Base-by-base conservation (phyloP, 1,140 invertebrate species). In the Drosophila arawakana region DNA sequence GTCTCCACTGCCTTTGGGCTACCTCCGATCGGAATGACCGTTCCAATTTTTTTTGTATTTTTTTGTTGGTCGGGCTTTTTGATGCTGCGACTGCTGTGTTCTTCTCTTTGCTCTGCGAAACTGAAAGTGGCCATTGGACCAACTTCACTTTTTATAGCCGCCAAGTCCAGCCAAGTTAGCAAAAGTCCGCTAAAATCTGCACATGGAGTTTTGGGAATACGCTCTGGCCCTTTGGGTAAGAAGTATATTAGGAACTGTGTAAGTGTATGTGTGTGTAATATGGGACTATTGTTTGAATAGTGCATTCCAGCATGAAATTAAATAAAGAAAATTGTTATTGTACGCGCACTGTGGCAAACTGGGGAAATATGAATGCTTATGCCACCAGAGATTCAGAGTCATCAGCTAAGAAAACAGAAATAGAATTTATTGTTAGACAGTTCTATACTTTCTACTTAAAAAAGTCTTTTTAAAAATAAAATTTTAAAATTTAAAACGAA, bases 261-360 rank as follows among this genome's bases (percentile, higher is more conserved):
- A 30, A 25, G 59, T 25, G 52, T 63, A 55, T 59, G 46, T 52
- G 39, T n/a, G 39, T 6, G 25, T 52, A 11, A 41, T 39, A 11
- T 72, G 13, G 49, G 49, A 39, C 65, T 37, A 80, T 88, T 91
- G 89, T 91, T 91, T 91, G 77, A 41, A 55, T 69, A 74, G 60
- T 39, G 79, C 81, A 66, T 18, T 69, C 69, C 66, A 73, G 76
- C 90, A 81, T 91, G 90, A 91, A 91, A 91, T 91, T 91, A 91
- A 91, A 91, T 79, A 77, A 71, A 30, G 25, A 54, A 58, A 55
- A 73, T 80, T 63, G 61, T 49, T 44, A 90, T 76, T 84, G 69
- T 76, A 77, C 34, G 21, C 37, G 13, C 9, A 7, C 44, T 59
- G 15, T 57, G 30, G 50, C 66, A 57, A 71, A 74, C 78, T 84